Percentiles rank a stretch among this genome's conserved stretches.
Conservation (phyloP, 2,888 invertebrate genomes). For the Gasteruption jaculator region DNA sequence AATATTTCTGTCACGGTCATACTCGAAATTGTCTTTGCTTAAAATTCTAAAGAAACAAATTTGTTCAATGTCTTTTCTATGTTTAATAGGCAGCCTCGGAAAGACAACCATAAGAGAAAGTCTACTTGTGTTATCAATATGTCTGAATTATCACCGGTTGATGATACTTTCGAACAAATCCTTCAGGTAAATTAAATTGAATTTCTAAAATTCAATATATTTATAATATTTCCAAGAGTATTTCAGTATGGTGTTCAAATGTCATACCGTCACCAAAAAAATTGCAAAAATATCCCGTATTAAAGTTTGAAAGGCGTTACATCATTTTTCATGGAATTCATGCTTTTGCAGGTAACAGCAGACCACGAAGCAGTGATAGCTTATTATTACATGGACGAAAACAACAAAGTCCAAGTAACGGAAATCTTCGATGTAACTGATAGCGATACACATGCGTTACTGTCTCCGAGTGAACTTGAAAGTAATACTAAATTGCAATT, state of each 20-base stretch:
- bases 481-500: constrained; percentile 64
- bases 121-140: constrained; percentile 44
- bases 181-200: constrained; percentile 46
- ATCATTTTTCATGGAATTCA: constrained; percentile 30
- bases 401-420: constrained; percentile 82
- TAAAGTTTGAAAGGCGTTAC: neutral
- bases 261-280: constrained; percentile 12
- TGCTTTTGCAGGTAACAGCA: constrained; percentile 67
- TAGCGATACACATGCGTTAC: constrained; percentile 63
- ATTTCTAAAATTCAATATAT: neutral
- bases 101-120: constrained; percentile 30
- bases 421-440: constrained; percentile 87
- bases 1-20: too few species aligned
- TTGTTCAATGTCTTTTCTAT: too few species aligned
- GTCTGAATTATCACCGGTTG: constrained; percentile 37
- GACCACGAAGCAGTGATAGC: constrained; percentile 87
- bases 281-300: too few species aligned
- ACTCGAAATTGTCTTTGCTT: too few species aligned
- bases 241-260: constrained; percentile 10
- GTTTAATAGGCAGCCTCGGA: constrained; percentile 42
- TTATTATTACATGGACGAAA: constrained; percentile 85
- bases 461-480: constrained; percentile 60
- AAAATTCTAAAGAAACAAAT: too few species aligned
- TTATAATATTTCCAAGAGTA: neutral
- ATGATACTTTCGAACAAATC: constrained; percentile 58